Percentiles rank a stretch among this genome's conserved stretches.
phyloP scores from a whole-genome alignment of 2,113 vertebrate genomes.

The Tragelaphus scriptus region DNA sequence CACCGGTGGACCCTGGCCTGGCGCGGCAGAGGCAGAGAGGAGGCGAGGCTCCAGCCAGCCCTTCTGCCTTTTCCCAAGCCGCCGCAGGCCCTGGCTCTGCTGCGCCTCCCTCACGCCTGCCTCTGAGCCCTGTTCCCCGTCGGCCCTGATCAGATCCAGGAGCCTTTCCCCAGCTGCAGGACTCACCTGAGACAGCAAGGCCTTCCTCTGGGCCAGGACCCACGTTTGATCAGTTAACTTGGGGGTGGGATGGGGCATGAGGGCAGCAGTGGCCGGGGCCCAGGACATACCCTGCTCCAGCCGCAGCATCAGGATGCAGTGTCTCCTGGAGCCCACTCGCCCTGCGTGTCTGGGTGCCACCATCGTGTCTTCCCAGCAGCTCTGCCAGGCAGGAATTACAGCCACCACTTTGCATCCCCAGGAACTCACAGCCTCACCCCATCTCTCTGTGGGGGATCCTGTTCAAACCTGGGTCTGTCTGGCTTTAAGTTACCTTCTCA shows the following conservation, averaged over 20 bases:
- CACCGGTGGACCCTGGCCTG: fast-evolving
- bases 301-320: not conserved
- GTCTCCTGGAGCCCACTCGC: too few species aligned
- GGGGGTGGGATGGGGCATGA: not conserved
- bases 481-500: not conserved
- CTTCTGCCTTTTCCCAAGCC: not conserved
- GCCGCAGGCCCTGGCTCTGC: not conserved
- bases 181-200: fast-evolving
- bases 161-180: too few species aligned
- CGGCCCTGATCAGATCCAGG: not conserved
- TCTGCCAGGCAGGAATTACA: not conserved
- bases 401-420: fast-evolving
- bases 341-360: fast-evolving
- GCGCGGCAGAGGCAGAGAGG: fast-evolving
- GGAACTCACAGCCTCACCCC: not conserved
- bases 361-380: fast-evolving
- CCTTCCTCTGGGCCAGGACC: not conserved
- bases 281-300: not conserved
- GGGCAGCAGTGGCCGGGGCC: fast-evolving
- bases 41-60: fast-evolving
- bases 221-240: not conserved
- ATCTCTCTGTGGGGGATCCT: not conserved
- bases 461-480: not conserved
- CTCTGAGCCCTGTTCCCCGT: fast-evolving
- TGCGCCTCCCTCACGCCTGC: not conserved